phyloP scores from a whole-genome alignment of 1,140 invertebrate genomes.

The Bradysia coprophila region DNA sequence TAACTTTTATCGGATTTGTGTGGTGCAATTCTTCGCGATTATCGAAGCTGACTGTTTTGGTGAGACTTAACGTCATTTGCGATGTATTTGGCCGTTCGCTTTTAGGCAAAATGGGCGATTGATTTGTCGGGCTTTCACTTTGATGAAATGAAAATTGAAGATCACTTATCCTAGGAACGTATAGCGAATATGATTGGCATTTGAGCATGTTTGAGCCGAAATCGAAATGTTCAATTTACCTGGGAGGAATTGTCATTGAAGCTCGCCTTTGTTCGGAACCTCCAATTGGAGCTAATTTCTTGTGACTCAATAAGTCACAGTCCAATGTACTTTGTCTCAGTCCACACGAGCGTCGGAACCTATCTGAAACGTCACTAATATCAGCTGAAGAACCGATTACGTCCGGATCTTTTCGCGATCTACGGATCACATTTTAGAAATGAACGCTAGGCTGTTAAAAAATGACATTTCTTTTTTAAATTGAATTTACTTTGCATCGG shows the following conservation, averaged over 20 bases:
- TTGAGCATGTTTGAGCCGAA: neutral
- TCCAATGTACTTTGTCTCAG: conserved; percentile 40
- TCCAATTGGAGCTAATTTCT: conserved; percentile 12
- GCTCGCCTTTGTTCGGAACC: conserved; percentile 20
- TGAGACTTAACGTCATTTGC: neutral
- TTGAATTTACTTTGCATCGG: conserved; percentile 4
- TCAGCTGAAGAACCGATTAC: conserved; percentile 47
- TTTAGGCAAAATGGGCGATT: neutral
- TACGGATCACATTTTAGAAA: neutral
- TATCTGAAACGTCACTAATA: conserved; percentile 37
- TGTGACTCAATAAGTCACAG: conserved; percentile 19
- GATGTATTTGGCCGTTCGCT: neutral
- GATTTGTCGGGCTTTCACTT: neutral
- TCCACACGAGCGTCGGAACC: conserved; percentile 31
- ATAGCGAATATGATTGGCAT: neutral
- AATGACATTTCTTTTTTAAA: neutral
- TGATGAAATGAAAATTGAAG: neutral
- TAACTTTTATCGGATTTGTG: neutral
- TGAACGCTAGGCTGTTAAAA: neutral
- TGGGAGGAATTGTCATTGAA: conserved; percentile 20
- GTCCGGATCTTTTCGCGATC: conserved; percentile 21
- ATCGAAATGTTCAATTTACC: conserved; percentile 12
- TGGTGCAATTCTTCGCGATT: neutral
- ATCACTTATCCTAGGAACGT: neutral
- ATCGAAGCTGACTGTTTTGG: neutral